Base-by-base conservation (phyloP, 2,888 invertebrate genomes). In the Acronicta aceris region DNA sequence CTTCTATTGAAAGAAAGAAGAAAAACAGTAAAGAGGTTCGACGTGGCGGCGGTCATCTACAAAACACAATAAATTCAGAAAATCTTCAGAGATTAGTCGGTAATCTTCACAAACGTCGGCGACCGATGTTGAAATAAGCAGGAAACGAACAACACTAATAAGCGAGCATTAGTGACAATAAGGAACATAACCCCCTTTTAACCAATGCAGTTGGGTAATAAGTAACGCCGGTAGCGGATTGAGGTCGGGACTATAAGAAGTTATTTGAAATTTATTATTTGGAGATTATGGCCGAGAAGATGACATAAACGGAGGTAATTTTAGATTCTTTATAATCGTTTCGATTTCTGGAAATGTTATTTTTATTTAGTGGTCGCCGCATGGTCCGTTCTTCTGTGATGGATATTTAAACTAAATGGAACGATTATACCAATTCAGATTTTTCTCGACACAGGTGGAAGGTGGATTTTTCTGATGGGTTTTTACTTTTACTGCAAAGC, bases 91-190 rank as follows among this genome's bases (percentile, higher is more conserved):
- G 75, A 76, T 79, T 70, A 73, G 49, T 36, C 54, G 15, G 50
- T 58, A 78, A 71, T 71, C 78, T 68, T 69, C 65, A 69, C 59
- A 75, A 76, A 71, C 65, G 56, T 68, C 58, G 61, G 41, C 60
- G 51, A 63, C 65, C 57, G 53, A 71, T 77, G 65, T 65, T 57
- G 56, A 57, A 77, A 64, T 68, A 79, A 86, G 82, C 78, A 82
- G 83, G 85, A 86, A 86, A 79, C 62, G 69, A 52, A 78, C 80
- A 84, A 85, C 78, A 67, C 80, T 81, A 85, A 85, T 83, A 81
- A 65, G 77, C 71, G 75, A 51, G 79, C 59, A 77, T 82, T 81
- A 75, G 72, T 67, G 68, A 81, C 71, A 81, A 77, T 75, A 78
- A 62, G 64, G 42, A 73, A 49, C 49, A 68, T 59, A 75, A 61